Percentiles rank a stretch among this genome's conserved stretches.
Conservation (phyloP, 2,797 vertebrate species). For the Dallia pectoralis region DNA sequence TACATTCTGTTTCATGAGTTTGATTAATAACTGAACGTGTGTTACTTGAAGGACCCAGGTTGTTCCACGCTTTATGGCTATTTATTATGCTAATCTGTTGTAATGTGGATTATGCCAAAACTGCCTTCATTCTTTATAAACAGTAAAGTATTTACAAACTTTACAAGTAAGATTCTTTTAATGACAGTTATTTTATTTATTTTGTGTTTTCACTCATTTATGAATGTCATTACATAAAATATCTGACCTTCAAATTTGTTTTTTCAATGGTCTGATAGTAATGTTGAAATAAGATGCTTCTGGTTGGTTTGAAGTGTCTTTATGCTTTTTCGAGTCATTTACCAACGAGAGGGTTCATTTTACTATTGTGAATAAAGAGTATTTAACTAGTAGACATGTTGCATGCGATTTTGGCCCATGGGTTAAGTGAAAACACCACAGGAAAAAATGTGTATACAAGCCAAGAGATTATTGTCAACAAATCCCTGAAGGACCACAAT, state of each 20-base stretch:
- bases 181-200: neutral
- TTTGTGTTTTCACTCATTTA: neutral
- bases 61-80: neutral
- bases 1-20: neutral
- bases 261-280: neutral
- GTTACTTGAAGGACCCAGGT: neutral
- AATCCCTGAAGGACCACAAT: neutral
- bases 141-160: neutral
- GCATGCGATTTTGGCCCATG: neutral
- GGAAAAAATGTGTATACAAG: neutral
- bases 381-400: neutral
- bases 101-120: neutral
- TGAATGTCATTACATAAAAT: neutral
- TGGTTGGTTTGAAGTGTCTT: neutral
- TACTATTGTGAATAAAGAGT: conserved; percentile 11
- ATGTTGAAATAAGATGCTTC: neutral
- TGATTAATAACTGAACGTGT: neutral
- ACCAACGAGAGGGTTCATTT: neutral
- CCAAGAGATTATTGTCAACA: neutral
- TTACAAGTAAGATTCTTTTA: neutral
- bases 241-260: neutral
- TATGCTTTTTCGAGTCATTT: neutral
- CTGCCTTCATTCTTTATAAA: too few species aligned
- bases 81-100: neutral
- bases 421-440: neutral